Conservation (phyloP, 2,113 vertebrate species). For the cat (Felis catus) region DNA sequence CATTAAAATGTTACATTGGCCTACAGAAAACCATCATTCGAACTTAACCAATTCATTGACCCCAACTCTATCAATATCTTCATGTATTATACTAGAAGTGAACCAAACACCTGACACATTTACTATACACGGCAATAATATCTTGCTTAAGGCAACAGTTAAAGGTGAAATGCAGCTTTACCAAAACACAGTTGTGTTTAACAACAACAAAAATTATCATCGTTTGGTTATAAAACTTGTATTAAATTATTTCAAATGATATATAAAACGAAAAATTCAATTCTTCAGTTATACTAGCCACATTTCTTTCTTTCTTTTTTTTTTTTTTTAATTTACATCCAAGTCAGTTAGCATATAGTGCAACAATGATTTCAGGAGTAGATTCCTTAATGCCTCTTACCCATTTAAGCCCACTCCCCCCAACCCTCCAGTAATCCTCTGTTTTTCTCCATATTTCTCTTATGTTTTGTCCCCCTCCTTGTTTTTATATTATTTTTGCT, state of each 20-base stretch:
- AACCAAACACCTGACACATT: not conserved
- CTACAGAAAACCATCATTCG: not conserved
- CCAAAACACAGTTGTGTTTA: not conserved
- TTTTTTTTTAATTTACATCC: no score
- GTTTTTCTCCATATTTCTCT: no score
- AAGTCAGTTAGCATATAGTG: no score
- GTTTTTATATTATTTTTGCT: no score
- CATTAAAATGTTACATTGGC: not conserved
- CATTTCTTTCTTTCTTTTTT: accelerated
- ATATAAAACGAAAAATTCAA: not conserved
- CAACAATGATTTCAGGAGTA: no score
- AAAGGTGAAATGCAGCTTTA: not conserved
- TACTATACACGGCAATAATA: not conserved
- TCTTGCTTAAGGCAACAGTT: not conserved
- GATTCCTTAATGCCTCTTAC: no score
- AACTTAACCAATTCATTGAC: not conserved
- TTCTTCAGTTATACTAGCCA: not conserved
- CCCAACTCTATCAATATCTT: not conserved
- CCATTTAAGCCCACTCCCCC: no score
- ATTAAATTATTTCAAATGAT: not conserved
- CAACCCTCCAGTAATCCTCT: no score
- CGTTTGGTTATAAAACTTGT: not conserved
- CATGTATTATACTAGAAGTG: not conserved
- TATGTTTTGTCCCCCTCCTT: no score
- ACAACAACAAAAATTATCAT: not conserved